Evolutionary conservation across 1,140 invertebrate species (phyloP).

Genomic region (Drosophila elegans): DNA sequence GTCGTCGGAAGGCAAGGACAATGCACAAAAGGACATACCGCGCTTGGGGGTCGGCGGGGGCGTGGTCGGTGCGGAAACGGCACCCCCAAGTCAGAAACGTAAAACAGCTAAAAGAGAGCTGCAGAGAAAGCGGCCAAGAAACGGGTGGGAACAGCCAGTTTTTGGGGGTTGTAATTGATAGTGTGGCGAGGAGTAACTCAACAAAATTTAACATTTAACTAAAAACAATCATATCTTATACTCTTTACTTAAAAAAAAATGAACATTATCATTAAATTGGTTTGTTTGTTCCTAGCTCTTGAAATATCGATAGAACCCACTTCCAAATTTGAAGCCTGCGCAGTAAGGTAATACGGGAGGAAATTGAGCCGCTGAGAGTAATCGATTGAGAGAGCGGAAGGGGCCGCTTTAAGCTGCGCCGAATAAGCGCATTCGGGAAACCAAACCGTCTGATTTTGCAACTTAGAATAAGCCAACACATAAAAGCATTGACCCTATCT

Average conservation of each 20-base stretch:
- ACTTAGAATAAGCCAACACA: neutral
- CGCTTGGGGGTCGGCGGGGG: slow-evolving; percentile 42
- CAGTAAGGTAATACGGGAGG: slow-evolving; percentile 5
- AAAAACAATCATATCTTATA: too few relatives aligned
- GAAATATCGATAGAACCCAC: neutral
- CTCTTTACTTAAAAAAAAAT: too few relatives aligned
- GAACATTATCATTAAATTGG: neutral
- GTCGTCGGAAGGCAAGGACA: slow-evolving; percentile 63
- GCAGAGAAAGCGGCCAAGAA: slow-evolving; percentile 1
- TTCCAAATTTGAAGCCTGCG: slow-evolving; percentile 35
- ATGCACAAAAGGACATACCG: slow-evolving; percentile 69
- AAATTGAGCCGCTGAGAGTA: neutral
- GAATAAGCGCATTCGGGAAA: slow-evolving; percentile 42
- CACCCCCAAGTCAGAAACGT: slow-evolving; percentile 29
- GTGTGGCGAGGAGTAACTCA: too few relatives aligned
- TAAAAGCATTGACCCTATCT: neutral
- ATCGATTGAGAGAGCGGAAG: slow-evolving; percentile 11
- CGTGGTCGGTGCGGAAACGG: slow-evolving; percentile 23
- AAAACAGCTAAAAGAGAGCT: slow-evolving; percentile 16
- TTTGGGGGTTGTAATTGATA: neutral
- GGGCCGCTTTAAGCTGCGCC: neutral
- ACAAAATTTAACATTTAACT: neutral
- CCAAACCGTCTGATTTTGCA: slow-evolving; percentile 48
- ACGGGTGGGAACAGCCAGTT: neutral
- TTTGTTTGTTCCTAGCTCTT: neutral